Evolutionary conservation across 2,888 invertebrate species (phyloP), one percentile per base, ranked within the genome.

Genomic region (Pemphredon lugubris): DNA sequence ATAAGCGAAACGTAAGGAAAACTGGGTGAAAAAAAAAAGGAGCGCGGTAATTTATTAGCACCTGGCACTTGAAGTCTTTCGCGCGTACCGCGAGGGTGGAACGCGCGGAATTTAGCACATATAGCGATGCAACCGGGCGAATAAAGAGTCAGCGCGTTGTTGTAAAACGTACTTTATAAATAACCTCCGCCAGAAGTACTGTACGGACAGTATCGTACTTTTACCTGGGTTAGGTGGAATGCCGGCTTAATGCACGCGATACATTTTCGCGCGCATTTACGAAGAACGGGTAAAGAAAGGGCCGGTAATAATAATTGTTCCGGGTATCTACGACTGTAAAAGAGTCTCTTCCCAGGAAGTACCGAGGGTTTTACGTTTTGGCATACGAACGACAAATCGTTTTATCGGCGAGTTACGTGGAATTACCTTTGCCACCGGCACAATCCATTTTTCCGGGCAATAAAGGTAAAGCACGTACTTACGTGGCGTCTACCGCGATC

Each of bases 361-460:
- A 30, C n/a, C n/a, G 4, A n/a, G 1, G 9, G 18, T 7, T 54
- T 53, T 42, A 54, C 9, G 11, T 16, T 39, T 11, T 5, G 14
- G 9, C 11, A 20, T 26, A 32, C 23, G 39, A 39, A 9, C 40
- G 34, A 60, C 42, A 63, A 72, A 72, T 72, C 44, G 60, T 26
- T 61, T 63, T 60, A 67, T 67, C 67, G 67, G 64, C 51, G 21
- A 57, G 30, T 50, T 3, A 42, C 16, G 40, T n/a, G 20, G 65
- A 68, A 58, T 77, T 77, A 42, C 34, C 13, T 16, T 21, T 47
- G 39, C 60, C 53, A 66, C 30, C 53, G 42, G 23, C 7, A n/a
- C 48, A n/a, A 67, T 69, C 42, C 23, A 48, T 59, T 59, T 55
- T 14, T n/a, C 37, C 18, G 6, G 37, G 14, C 47, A 61, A 61